A percentile compares a stretch with the other conserved stretches of the same genome.
Conservation (phyloP, 2,113 vertebrate genomes). For the Aldabrachelys gigantea region DNA sequence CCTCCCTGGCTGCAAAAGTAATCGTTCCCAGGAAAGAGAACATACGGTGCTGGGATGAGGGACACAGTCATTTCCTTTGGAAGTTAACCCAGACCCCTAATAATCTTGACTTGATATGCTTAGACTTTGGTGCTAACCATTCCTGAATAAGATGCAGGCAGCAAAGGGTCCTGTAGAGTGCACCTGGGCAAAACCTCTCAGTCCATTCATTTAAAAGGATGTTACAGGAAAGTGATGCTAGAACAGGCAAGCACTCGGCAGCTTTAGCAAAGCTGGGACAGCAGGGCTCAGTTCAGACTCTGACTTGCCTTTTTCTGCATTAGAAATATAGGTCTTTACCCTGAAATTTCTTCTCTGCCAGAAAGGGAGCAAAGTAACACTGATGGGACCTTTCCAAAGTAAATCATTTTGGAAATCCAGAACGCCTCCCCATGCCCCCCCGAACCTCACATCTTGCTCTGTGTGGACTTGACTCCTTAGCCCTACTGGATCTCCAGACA, state of each 20-base stretch:
- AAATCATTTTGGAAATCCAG: neutral
- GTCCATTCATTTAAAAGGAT: neutral
- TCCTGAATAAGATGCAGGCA: neutral
- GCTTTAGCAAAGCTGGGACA: neutral
- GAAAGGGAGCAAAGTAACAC: neutral
- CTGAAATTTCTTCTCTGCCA: neutral
- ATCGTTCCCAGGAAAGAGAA: neutral
- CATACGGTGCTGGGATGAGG: neutral
- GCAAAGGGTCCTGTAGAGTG: neutral
- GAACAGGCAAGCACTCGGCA: neutral
- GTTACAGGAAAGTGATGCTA: neutral
- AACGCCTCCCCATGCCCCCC: neutral
- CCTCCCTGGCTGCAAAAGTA: neutral
- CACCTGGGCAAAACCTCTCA: neutral
- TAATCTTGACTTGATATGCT: neutral
- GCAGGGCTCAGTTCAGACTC: neutral
- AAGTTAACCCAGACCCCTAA: too few relatives aligned
- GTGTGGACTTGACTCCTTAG: neutral
- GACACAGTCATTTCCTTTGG: neutral
- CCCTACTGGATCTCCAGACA: rapidly evolving
- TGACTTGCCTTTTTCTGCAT: rapidly evolving
- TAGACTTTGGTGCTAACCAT: neutral
- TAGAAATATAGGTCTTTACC: neutral
- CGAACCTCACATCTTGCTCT: neutral
- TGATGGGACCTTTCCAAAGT: neutral